Base-by-base conservation (phyloP, 2,113 vertebrate species). In the Rhinolophus sinicus region DNA sequence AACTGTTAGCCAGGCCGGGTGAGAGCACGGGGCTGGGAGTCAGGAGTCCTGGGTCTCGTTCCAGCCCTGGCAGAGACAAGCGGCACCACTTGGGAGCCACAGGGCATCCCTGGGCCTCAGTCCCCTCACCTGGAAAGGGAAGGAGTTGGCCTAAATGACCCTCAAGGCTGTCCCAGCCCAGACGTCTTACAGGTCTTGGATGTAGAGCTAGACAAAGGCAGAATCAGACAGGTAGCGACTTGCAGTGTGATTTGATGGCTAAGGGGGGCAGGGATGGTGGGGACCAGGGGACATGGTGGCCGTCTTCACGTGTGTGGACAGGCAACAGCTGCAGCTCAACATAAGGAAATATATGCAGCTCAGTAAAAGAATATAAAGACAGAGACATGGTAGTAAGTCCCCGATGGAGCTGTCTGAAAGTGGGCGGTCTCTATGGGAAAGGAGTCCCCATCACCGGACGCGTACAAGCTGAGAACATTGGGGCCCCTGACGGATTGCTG, bases 261-360 rank as follows among this genome's bases (percentile, higher is more conserved):
- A 0, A 2, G 5, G 86, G 24, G 14, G 38, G 21, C 47, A 21
- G 80, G 6, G 24, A 1, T 2, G 5, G 72, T 4, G 50, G 18
- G n/a, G 35, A 58, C 24, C 38, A 5, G 47, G 44, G 30, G 62
- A 8, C 56, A 9, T 0, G 9, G 73, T 8, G 44, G 5, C 62
- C 4, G 24, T 54, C 89, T 52, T 52, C 56, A 3, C 0, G 7
- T 22, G 70, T 8, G 4, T 6, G 19, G 64, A 35, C 77, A 47
- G 92, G 35, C 3, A 26, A 50, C 33, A 24, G 28, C 80, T 33
- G n/a, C 54, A 24, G 60, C 69, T 60, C 52, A 16, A 1, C 21
- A 15, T 38, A 15, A 52, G 65, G 52, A 72, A 24, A 11, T 0
- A 44, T 64, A n/a, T 40, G 16, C 8, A 2, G 0, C 0, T 50